A percentile compares a stretch with the other conserved stretches of the same genome.
Conservation (phyloP, 2,797 vertebrate genomes). For the Eutrigla gurnardus region DNA sequence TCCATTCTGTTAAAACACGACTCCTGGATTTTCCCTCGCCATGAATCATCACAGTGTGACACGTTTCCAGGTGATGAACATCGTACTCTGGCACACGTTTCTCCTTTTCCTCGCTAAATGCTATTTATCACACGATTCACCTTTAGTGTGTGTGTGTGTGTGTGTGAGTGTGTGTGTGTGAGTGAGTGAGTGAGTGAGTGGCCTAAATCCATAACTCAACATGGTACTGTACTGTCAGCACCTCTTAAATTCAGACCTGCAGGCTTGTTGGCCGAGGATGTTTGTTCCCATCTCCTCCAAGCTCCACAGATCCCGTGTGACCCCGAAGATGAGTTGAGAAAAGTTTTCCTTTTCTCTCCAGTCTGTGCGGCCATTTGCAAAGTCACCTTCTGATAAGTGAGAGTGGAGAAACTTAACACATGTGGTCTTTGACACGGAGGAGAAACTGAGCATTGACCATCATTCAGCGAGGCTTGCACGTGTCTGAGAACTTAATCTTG, state of each 20-base stretch:
- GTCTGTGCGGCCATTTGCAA: not conserved
- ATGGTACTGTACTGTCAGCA: slow-evolving; percentile 12
- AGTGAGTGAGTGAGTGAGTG: no score
- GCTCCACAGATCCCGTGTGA: not conserved
- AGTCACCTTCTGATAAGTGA: not conserved
- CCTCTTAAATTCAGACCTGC: slow-evolving; percentile 28
- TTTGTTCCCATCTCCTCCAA: slow-evolving; percentile 19
- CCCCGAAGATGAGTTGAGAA: not conserved
- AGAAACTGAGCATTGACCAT: not conserved
- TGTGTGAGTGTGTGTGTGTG: slow-evolving; percentile 1
- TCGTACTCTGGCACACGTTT: slow-evolving; percentile 1
- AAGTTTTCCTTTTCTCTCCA: not conserved
- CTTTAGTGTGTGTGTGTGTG: slow-evolving; percentile 13
- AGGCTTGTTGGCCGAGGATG: slow-evolving; percentile 30
- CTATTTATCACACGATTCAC: slow-evolving; percentile 40
- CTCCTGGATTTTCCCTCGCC: slow-evolving; percentile 16
- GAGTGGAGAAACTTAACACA: not conserved
- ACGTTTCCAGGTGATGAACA: slow-evolving; percentile 11
- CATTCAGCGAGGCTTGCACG: not conserved
- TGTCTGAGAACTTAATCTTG: slow-evolving; percentile 10
- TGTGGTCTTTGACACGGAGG: not conserved
- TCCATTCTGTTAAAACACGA: not conserved
- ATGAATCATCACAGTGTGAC: slow-evolving; percentile 12
- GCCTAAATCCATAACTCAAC: slow-evolving; percentile 36
- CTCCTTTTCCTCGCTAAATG: slow-evolving; percentile 8